Percentiles rank a stretch among this genome's conserved stretches.
These are phyloP conservation scores for Julus scandinavius DNA, from an alignment of 2,888 invertebrate species.

Conservation along the genomic window DNA sequence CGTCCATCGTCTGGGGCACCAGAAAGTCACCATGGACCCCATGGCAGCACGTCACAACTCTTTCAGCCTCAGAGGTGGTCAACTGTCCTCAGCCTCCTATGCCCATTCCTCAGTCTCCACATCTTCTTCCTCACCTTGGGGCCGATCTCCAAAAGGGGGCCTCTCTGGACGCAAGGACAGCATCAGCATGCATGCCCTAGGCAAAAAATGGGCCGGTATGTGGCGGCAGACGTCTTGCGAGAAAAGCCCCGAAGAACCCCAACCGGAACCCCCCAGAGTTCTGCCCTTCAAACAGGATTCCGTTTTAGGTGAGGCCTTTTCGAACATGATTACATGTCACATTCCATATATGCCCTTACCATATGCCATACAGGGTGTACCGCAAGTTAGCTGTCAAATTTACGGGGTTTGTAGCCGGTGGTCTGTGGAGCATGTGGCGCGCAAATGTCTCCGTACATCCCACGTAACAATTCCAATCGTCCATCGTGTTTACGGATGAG, in stretches of 20 bases:
- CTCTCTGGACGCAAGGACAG: constrained; percentile 50
- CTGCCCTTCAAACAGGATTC: constrained; percentile 41
- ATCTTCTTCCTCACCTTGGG: constrained; percentile 31
- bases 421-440: too few species aligned
- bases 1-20: constrained; percentile 64
- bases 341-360: too few species aligned
- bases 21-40: constrained; percentile 49
- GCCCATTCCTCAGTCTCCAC: constrained; percentile 11
- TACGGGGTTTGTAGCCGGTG: too few species aligned
- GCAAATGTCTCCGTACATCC: too few species aligned
- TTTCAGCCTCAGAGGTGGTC: constrained; percentile 59
- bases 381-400: too few species aligned
- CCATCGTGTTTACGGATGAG: too few species aligned
- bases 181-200: constrained; percentile 45
- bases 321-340: too few species aligned
- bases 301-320: constrained; percentile 55
- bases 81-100: constrained; percentile 16
- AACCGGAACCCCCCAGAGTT: constrained; percentile 48
- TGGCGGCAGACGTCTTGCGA: constrained; percentile 57
- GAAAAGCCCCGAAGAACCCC: constrained; percentile 56
- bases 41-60: constrained; percentile 48
- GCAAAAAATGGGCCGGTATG: constrained; percentile 56
- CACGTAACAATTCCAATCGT: too few species aligned
- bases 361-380: too few species aligned
- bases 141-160: constrained; percentile 48